These are phyloP conservation scores for Triops cancriformis DNA, from an alignment of 1,140 invertebrate genomes.

Conservation along the genomic window DNA sequence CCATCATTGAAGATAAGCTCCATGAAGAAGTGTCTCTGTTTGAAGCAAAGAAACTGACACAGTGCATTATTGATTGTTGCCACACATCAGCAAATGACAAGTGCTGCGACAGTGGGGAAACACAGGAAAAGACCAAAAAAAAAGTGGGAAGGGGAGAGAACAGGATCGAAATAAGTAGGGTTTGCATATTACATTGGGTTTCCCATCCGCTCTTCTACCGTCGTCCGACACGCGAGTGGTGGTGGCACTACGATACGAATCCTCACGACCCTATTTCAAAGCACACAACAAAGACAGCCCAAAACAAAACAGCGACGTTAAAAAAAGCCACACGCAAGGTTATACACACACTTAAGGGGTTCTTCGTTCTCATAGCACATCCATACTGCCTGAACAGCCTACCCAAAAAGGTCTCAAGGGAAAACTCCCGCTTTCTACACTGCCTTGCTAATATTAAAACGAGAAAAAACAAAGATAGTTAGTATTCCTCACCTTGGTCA, in stretches of 20 bases:
- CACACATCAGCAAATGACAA: neutral
- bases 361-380: neutral
- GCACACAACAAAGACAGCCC: neutral
- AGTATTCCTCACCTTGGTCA: neutral
- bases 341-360: neutral
- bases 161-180: neutral
- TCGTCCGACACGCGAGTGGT: conserved; percentile 79
- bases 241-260: conserved; percentile 88
- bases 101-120: neutral
- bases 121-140: neutral
- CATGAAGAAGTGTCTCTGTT: neutral
- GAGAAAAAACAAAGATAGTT: neutral
- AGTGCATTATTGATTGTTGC: neutral
- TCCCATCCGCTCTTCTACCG: conserved; percentile 86
- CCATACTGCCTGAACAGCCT: neutral
- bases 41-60: neutral
- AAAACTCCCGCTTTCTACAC: neutral
- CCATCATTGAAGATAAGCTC: neutral
- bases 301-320: neutral
- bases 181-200: conserved; percentile 62
- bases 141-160: neutral
- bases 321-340: conserved; percentile 5
- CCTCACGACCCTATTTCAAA: conserved; percentile 72
- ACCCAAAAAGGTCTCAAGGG: neutral
- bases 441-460: neutral